A percentile compares a stretch with the other conserved stretches of the same genome.
phyloP scores from a whole-genome alignment of 2,797 vertebrate species.

The Coracias cyanogaster region DNA sequence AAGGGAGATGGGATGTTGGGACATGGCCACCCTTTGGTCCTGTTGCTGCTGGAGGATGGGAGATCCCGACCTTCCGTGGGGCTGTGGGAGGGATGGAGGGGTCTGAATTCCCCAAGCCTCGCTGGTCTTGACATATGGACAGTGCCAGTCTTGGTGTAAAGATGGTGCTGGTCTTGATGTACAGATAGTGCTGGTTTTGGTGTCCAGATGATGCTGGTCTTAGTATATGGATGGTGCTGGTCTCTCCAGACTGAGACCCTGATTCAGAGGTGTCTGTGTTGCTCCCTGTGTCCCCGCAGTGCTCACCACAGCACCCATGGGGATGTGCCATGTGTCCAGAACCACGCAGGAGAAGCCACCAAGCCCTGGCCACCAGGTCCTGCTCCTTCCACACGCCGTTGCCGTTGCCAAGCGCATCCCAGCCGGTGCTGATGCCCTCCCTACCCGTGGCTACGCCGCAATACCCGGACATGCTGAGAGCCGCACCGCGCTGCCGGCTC shows the following conservation, averaged over 20 bases:
- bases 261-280: rapidly evolving
- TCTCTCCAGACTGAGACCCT: not conserved
- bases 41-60: not conserved
- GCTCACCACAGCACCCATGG: rapidly evolving
- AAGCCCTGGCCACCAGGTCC: not conserved
- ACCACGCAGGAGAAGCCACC: not conserved
- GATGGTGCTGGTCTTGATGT: not conserved
- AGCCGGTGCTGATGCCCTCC: not conserved
- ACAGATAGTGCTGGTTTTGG: not conserved
- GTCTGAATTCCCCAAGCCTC: rapidly evolving
- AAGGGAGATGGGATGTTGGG: not conserved
- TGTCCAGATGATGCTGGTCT: not conserved
- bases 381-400: not conserved
- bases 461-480: not conserved
- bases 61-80: not conserved
- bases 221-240: not conserved
- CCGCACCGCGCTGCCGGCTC: rapidly evolving
- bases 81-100: not conserved
- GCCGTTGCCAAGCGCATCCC: rapidly evolving
- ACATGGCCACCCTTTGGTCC: not conserved
- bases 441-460: rapidly evolving
- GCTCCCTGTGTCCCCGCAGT: rapidly evolving
- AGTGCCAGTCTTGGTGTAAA: not conserved
- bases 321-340: not conserved
- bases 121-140: rapidly evolving